These are phyloP conservation scores for Procavia capensis DNA, from an alignment of 2,113 vertebrate genomes.

Conservation along the genomic window DNA sequence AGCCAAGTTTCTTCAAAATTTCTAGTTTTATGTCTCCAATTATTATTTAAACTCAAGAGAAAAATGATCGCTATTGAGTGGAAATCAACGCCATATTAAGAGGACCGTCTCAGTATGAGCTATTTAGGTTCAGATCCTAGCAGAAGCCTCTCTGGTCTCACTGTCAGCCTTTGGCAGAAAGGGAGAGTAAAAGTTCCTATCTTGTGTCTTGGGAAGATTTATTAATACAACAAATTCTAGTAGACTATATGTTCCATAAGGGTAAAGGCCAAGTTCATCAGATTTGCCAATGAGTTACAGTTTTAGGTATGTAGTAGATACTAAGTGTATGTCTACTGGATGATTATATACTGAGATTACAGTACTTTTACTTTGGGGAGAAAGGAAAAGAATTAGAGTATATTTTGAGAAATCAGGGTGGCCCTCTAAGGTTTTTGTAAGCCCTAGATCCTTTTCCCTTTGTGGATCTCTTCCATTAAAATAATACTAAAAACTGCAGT, in stretches of 20 bases:
- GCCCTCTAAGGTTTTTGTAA: too few species aligned
- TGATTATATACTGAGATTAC: neutral
- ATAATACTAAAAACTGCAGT: neutral
- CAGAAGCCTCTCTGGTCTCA: neutral
- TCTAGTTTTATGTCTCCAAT: neutral
- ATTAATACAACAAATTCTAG: neutral
- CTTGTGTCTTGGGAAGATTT: neutral
- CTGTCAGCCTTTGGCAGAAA: neutral
- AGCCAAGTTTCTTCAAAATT: neutral
- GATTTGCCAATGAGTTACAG: neutral
- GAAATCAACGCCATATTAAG: neutral
- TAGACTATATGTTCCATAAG: neutral
- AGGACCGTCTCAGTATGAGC: neutral
- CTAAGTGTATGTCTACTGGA: neutral
- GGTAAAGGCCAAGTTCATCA: neutral
- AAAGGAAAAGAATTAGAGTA: neutral
- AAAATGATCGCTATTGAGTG: neutral
- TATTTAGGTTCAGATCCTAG: neutral
- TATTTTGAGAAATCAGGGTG: neutral
- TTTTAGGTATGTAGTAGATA: neutral
- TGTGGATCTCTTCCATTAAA: neutral
- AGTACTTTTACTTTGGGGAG: neutral
- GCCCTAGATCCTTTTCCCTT: neutral
- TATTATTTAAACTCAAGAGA: neutral
- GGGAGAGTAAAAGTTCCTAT: neutral